Evolutionary conservation across 2,888 invertebrate genomes (phyloP), one percentile per base, ranked within the genome.

Genomic region (Eupithecia dodoneata): DNA sequence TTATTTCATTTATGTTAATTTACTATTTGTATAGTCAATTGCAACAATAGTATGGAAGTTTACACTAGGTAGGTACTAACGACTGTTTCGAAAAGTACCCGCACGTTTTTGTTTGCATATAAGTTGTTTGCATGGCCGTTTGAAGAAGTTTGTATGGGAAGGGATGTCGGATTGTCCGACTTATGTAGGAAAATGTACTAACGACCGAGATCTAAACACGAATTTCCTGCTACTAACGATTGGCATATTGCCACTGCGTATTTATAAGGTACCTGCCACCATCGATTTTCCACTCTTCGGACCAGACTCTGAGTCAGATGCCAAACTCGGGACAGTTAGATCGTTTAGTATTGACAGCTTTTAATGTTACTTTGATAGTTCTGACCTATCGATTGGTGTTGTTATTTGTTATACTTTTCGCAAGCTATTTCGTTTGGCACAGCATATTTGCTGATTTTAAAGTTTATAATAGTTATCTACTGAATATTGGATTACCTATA

Each of bases 241-340:
- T 82, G 82, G 82, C 82, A 79, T 81, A 80, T 81, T 81, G 82
- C 82, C 82, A 81, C 74, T 69, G 69, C 76, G 78, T 78, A 74
- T 82, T 81, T 82, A 78, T 79, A 80, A 81, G 81, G 80, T 81
- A 78, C 67, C 76, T 78, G 79, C 75, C 77, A 30, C 75, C 80
- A 82, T 82, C 81, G 81, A 81, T 82, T 82, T 81, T 78, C 71
- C 73, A 73, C 67, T 80, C 74, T 76, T 78, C 63, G 66, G 66
- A 42, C 66, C 30, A 30, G 30, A 30, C 30, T 30, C 42, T 45
- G 77, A 78, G 79, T 81, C 82, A 81, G 75, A 76, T 81, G 82
- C 80, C 81, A 82, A 82, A 76, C 75, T 76, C 72, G 47, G 74
- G 77, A 76, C 76, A 78, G 77, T 72, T 79, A 72, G 76, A 74